A percentile compares a stretch with the other conserved stretches of the same genome.
These are phyloP conservation scores for Tringa solitaria DNA, from an alignment of 2,113 vertebrate genomes.

Conservation along the genomic window DNA sequence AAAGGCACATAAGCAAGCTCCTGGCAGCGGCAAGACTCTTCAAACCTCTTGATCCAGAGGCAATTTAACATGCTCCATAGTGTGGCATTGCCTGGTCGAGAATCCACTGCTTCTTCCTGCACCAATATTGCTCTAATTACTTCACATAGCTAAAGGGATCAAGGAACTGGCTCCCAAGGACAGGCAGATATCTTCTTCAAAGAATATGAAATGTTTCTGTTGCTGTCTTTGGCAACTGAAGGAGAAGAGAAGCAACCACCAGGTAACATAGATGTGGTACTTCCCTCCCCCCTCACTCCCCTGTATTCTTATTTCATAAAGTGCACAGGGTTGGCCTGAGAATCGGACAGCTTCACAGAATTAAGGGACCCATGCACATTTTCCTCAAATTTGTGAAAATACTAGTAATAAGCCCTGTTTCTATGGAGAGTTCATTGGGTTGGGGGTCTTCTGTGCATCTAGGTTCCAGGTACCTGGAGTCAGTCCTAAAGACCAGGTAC, in stretches of 20 bases:
- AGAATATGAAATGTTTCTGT: background rate
- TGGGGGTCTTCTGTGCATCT: background rate
- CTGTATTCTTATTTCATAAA: slow-evolving; percentile 32
- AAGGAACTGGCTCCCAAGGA: slow-evolving; percentile 38
- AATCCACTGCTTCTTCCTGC: slow-evolving; percentile 64
- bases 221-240: slow-evolving; percentile 15
- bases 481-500: background rate
- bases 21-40: slow-evolving; percentile 84
- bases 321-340: background rate
- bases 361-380: background rate
- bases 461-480: background rate
- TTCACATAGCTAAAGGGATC: slow-evolving; percentile 38
- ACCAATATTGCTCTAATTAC: slow-evolving; percentile 24
- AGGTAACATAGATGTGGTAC: slow-evolving; percentile 31
- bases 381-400: background rate
- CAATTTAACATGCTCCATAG: slow-evolving; percentile 58
- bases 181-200: slow-evolving; percentile 35
- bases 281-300: background rate
- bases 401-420: background rate
- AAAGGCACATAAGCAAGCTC: slow-evolving; percentile 86
- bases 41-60: slow-evolving; percentile 68
- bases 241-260: slow-evolving; percentile 45
- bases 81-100: background rate
- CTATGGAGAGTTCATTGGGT: background rate
- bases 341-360: background rate